Percentiles rank a stretch among this genome's conserved stretches.
Conservation (phyloP, 1,140 invertebrate genomes). For the Odontomachus brunneus region DNA sequence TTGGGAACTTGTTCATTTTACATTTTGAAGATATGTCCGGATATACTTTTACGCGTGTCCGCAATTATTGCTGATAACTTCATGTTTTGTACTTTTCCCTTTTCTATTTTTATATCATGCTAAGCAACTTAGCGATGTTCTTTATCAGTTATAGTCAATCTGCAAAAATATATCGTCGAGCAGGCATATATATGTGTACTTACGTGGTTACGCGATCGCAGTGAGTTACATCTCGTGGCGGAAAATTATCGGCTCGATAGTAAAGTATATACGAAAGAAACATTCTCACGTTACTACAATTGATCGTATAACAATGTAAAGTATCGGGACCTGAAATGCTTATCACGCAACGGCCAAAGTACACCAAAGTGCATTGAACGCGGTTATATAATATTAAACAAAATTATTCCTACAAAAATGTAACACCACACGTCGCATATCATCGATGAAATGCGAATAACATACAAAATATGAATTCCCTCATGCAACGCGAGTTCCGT, state of each 20-base stretch:
- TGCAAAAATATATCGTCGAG: constrained; percentile 67
- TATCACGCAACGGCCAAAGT: background rate
- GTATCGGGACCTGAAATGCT: background rate
- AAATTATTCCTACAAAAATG: background rate
- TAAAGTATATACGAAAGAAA: background rate
- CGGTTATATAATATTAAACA: background rate
- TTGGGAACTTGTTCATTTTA: constrained; percentile 8
- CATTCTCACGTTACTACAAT: background rate
- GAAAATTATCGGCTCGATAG: constrained; percentile 1
- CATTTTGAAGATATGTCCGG: constrained; percentile 67
- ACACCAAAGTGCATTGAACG: too few relatives aligned
- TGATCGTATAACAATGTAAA: background rate
- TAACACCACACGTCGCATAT: background rate
- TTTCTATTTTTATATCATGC: constrained; percentile 10
- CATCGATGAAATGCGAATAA: background rate
- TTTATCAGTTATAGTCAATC: constrained; percentile 49
- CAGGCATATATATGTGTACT: constrained; percentile 1
- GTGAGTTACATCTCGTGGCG: background rate
- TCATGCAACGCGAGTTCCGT: background rate
- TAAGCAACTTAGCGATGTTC: constrained; percentile 22
- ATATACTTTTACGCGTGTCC: constrained; percentile 60
- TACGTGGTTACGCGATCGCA: constrained; percentile 7
- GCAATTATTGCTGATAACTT: constrained; percentile 39
- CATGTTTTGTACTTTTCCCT: constrained; percentile 44
- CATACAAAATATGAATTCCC: constrained; percentile 29